Percentiles rank a stretch among this genome's conserved stretches.
These are phyloP conservation scores for Eudemis profundana DNA, from an alignment of 2,888 invertebrate genomes.

Conservation along the genomic window DNA sequence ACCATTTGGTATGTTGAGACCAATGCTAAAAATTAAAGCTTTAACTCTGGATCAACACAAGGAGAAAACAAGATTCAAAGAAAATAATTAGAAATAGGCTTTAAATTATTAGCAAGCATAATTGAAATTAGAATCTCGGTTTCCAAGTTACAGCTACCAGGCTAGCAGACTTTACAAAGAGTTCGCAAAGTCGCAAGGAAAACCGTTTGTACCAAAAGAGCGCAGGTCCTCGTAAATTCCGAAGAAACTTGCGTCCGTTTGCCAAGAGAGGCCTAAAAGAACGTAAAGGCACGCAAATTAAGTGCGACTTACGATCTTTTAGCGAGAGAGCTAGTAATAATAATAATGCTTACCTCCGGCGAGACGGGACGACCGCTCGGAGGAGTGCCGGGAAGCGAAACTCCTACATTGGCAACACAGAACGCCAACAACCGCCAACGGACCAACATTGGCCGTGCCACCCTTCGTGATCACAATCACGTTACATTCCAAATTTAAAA, in stretches of 20 bases:
- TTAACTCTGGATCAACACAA: too few species aligned
- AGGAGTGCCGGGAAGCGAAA: constrained; percentile 41
- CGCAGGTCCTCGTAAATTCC: constrained; percentile 13
- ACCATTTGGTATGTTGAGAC: too few species aligned
- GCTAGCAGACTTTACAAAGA: constrained; percentile 3
- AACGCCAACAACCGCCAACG: constrained; percentile 34
- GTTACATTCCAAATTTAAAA: constrained; percentile 21
- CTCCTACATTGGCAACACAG: constrained; percentile 36
- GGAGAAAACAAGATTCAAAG: too few species aligned
- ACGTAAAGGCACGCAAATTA: background rate
- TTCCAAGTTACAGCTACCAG: constrained; percentile 2
- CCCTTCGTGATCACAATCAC: constrained; percentile 27
- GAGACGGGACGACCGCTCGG: constrained; percentile 44
- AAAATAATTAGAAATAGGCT: too few species aligned
- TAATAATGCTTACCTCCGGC: constrained; percentile 42
- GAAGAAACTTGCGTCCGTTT: constrained; percentile 5
- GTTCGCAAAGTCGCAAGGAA: constrained; percentile 12
- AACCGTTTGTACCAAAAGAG: constrained; percentile 4
- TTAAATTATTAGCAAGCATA: too few species aligned
- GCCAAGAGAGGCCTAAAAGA: background rate
- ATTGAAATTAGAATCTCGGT: background rate
- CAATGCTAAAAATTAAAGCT: too few species aligned
- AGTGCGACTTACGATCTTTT: constrained; percentile 2
- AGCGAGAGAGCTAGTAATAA: constrained; percentile 29
- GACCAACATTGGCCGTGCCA: constrained; percentile 25